A percentile compares a stretch with the other conserved stretches of the same genome.
Conservation (phyloP, 2,888 invertebrate species). For the Amiota minor region DNA sequence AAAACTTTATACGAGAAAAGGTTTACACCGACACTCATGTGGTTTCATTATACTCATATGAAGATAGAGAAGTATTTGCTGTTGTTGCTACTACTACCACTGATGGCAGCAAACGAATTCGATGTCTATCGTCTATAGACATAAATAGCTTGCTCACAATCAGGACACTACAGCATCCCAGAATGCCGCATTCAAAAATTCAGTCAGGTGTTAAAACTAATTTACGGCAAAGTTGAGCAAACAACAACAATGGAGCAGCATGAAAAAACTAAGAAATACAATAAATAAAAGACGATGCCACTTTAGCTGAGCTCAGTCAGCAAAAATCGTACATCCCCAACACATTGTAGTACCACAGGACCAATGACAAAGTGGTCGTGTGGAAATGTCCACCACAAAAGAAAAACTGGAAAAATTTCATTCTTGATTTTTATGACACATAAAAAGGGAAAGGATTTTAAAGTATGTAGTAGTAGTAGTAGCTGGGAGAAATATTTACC, state of each 20-base stretch:
- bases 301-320: too few species aligned
- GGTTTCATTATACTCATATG: too few species aligned
- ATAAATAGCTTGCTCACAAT: neutral
- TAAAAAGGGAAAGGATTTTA: constrained; percentile 12
- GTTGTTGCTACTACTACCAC: too few species aligned
- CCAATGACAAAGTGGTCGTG: neutral
- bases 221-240: constrained; percentile 28
- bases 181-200: constrained; percentile 25
- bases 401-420: constrained; percentile 1
- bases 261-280: neutral
- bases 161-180: neutral
- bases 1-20: neutral
- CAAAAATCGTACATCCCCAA: too few species aligned
- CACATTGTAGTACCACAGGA: neutral
- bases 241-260: constrained; percentile 23
- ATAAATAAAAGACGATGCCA: too few species aligned
- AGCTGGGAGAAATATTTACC: neutral
- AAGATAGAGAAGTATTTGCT: too few species aligned
- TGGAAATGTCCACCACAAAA: neutral
- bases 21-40: too few species aligned
- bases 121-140: too few species aligned
- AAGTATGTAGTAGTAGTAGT: neutral
- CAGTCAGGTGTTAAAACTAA: constrained; percentile 29
- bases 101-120: too few species aligned
- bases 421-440: constrained; percentile 15